Percentiles rank a stretch among this genome's conserved stretches.
These are phyloP conservation scores for Cantharis flavilabris DNA, from an alignment of 2,888 invertebrate species.

Conservation along the genomic window DNA sequence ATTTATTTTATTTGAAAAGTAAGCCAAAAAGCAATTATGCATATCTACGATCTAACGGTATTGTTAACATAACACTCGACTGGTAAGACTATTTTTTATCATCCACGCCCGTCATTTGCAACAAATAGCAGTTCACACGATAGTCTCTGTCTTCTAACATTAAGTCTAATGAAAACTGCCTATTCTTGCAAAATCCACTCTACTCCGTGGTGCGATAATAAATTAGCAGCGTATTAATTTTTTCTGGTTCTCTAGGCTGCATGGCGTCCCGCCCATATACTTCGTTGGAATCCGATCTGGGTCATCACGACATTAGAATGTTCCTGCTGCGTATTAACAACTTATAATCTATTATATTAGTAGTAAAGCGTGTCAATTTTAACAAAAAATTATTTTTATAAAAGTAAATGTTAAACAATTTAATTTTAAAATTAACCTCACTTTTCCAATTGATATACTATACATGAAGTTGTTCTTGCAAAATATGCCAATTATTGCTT, in stretches of 20 bases:
- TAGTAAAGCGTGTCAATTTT: background rate
- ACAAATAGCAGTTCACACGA: slow-evolving; percentile 41
- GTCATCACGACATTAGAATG: slow-evolving; percentile 42
- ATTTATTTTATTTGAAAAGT: slow-evolving; percentile 12
- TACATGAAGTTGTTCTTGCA: background rate
- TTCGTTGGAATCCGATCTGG: slow-evolving; percentile 40
- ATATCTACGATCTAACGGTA: slow-evolving; percentile 21
- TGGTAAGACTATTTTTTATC: slow-evolving; percentile 24
- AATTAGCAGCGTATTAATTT: slow-evolving; percentile 42
- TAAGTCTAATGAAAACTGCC: slow-evolving; percentile 39
- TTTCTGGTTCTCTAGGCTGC: slow-evolving; percentile 37
- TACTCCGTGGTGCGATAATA: slow-evolving; percentile 38
- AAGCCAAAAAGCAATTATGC: slow-evolving; percentile 11
- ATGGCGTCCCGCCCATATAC: slow-evolving; percentile 41
- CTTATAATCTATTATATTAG: slow-evolving; percentile 6
- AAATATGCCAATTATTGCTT: background rate
- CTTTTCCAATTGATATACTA: background rate
- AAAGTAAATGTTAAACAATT: background rate
- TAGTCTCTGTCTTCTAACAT: slow-evolving; percentile 35
- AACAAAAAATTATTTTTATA: background rate
- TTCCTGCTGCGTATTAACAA: slow-evolving; percentile 24
- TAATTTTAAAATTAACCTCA: background rate
- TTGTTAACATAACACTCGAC: slow-evolving; percentile 22
- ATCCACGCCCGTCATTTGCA: slow-evolving; percentile 34
- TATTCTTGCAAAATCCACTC: slow-evolving; percentile 37